phyloP scores from a whole-genome alignment of 2,797 vertebrate species.

The Stomatorhinus walkeri region DNA sequence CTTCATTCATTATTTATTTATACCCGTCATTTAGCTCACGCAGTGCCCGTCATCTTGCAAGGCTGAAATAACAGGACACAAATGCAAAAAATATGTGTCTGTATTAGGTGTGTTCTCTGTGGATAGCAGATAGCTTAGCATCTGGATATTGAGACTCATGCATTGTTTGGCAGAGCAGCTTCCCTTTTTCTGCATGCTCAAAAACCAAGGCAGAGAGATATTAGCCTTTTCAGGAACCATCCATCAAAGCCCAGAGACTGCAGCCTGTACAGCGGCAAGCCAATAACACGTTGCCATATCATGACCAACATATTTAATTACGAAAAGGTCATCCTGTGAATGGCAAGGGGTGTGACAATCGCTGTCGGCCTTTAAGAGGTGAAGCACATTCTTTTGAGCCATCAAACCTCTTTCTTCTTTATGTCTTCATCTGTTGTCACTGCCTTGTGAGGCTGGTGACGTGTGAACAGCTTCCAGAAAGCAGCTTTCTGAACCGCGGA shows the following conservation, averaged over 20 bases:
- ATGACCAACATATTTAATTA: not conserved
- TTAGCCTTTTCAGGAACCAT: not conserved
- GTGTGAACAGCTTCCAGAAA: not conserved
- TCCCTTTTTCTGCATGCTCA: not conserved
- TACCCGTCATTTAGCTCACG: not conserved
- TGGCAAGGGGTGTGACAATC: not conserved
- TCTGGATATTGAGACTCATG: not conserved
- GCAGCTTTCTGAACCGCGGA: not conserved
- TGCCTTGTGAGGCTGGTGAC: not conserved
- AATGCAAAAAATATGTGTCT: not conserved
- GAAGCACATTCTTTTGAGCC: not conserved
- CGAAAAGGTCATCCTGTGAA: not conserved
- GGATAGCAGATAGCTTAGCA: not conserved
- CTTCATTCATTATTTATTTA: slow-evolving; percentile 1
- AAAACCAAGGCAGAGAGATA: not conserved
- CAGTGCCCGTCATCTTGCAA: not conserved
- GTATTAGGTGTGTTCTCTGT: not conserved
- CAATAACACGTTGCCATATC: not conserved
- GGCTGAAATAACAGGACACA: not conserved
- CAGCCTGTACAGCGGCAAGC: not conserved
- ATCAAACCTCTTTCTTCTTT: not conserved
- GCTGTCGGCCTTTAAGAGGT: not conserved
- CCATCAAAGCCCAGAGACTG: not conserved
- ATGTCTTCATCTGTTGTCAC: not conserved
- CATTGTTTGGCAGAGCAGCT: not conserved